Evolutionary conservation across 2,888 invertebrate genomes (phyloP), one percentile per base, ranked within the genome.

Genomic region (Eupithecia subfuscata): DNA sequence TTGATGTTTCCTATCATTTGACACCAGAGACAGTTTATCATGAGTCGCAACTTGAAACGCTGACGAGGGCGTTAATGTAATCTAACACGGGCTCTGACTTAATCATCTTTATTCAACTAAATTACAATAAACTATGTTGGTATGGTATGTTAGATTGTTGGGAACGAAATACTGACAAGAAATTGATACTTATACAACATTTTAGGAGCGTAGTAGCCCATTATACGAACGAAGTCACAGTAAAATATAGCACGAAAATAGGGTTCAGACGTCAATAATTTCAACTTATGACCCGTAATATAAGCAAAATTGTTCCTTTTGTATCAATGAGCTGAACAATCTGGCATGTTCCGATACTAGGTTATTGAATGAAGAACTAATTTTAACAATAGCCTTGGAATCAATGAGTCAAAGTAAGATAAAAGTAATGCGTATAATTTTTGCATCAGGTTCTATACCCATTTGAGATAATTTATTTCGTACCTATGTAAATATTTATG

Each of bases 11-110:
- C 83, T 84, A 81, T 83, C 84, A 80, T 76, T 82, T 80, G 84
- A 84, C 84, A 84, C 85, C 75, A 81, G 85, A 83, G 84, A 84
- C 86, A 81, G 72, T 83, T 85, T 84, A 87, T 87, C 85, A 83
- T 71, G 73, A 70, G 77, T 77, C 79, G 79, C 80, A 80, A 83
- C 78, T 80, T 80, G 77, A 78, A 80, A 75, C 79, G 83, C 82
- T 79, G 73, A 82, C 80, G 73, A 74, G 70, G 75, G 77, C 79
- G 0, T 34, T 76, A 74, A 78, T 72, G 67, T 73, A 75, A 76
- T 76, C 22, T 3, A 64, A 78, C 71, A 76, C 74, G 48, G 48
- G 34, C 40, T 71, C 43, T 69, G 69, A 68, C 71, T 63, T 3
- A 45, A 71, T 64, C 69, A 73, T 52, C 6, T 60, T 63, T 34